These are phyloP conservation scores for Ophioninae sp. DNA, from an alignment of 2,888 invertebrate species.

Conservation along the genomic window DNA sequence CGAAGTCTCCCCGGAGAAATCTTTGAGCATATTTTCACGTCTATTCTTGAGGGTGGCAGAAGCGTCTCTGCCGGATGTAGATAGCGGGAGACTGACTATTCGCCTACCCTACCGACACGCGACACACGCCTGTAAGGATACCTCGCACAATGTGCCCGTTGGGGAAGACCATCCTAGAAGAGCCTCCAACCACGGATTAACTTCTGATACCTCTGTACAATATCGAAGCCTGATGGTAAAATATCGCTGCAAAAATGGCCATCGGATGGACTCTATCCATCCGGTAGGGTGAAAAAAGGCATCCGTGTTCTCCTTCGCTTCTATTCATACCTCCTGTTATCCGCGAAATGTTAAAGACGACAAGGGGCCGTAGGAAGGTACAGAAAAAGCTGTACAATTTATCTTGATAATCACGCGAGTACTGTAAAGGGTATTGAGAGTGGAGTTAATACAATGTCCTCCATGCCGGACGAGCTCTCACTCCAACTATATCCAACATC, in stretches of 20 bases:
- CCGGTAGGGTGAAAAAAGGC: slow-evolving; percentile 38
- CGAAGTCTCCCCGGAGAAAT: slow-evolving; percentile 77
- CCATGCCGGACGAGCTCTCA: slow-evolving; percentile 32
- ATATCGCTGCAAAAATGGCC: slow-evolving; percentile 77
- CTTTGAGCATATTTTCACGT: slow-evolving; percentile 79
- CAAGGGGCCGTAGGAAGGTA: neutral
- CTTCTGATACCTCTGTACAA: slow-evolving; percentile 54
- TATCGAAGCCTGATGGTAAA: slow-evolving; percentile 68
- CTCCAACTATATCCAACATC: slow-evolving; percentile 34
- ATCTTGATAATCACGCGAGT: slow-evolving; percentile 42
- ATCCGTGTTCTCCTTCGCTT: slow-evolving; percentile 32
- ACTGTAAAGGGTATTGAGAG: neutral
- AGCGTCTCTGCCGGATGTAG: slow-evolving; percentile 80
- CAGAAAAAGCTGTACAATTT: slow-evolving; percentile 46
- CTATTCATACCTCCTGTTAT: slow-evolving; percentile 54
- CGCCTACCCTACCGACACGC: slow-evolving; percentile 27
- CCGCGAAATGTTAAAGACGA: slow-evolving; percentile 41
- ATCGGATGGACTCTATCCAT: slow-evolving; percentile 60
- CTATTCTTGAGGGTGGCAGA: slow-evolving; percentile 69
- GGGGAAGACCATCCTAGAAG: slow-evolving; percentile 77
- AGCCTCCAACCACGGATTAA: slow-evolving; percentile 23
- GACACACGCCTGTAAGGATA: slow-evolving; percentile 47
- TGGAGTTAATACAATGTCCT: neutral
- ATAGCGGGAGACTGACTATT: slow-evolving; percentile 71
- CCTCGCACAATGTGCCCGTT: slow-evolving; percentile 76